Evolutionary conservation across 2,888 invertebrate genomes (phyloP).

Genomic region (Crepidodera aurea): DNA sequence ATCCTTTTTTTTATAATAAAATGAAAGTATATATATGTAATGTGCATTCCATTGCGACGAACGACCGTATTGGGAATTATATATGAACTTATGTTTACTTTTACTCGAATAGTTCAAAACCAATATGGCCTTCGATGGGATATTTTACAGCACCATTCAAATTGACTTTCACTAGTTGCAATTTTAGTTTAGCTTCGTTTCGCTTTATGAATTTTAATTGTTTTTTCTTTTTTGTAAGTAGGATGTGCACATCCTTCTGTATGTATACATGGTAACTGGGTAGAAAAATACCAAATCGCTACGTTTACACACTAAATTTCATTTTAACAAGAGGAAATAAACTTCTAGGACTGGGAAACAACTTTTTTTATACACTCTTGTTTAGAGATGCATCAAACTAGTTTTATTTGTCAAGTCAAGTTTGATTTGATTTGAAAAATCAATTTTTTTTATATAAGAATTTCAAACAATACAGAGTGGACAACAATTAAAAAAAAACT

Average conservation of each 20-base stretch:
- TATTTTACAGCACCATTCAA: conserved; percentile 1
- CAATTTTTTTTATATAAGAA: too few species aligned
- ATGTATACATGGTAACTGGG: neutral
- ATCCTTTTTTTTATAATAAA: neutral
- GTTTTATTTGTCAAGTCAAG: too few species aligned
- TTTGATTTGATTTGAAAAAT: too few species aligned
- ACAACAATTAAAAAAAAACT: too few species aligned
- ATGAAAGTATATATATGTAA: neutral
- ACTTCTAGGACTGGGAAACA: too few species aligned
- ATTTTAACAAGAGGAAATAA: too few species aligned
- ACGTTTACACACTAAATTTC: neutral
- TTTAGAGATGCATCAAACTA: too few species aligned
- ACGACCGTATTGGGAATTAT: neutral
- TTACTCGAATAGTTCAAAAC: neutral
- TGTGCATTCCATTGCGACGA: neutral
- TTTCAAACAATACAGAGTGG: too few species aligned
- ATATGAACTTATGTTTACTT: neutral
- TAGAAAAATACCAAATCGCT: neutral
- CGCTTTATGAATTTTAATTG: conserved; percentile 34
- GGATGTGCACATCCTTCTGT: conserved; percentile 34
- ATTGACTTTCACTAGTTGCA: conserved; percentile 9
- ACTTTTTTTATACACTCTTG: too few species aligned
- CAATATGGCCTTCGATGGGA: conserved; percentile 4
- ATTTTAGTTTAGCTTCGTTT: conserved; percentile 20
- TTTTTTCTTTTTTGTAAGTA: conserved; percentile 25